phyloP scores from a whole-genome alignment of 2,888 invertebrate genomes.

The Spicauda simplicius region DNA sequence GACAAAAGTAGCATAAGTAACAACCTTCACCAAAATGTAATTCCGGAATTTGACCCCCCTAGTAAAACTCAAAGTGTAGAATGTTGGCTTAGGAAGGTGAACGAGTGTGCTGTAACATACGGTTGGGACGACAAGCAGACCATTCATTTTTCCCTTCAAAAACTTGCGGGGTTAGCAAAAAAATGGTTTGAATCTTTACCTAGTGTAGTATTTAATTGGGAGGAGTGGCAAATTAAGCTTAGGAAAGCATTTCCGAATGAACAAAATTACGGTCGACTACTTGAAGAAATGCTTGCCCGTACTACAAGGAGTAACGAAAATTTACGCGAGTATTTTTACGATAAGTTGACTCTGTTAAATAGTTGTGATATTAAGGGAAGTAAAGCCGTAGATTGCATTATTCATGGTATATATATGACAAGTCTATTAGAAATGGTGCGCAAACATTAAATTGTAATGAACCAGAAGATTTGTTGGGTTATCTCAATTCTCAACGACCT shows the following conservation, averaged over 20 bases:
- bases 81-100: constrained; percentile 43
- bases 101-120: constrained; percentile 40
- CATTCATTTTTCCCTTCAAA: too few species aligned
- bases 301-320: too few species aligned
- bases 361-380: constrained; percentile 41
- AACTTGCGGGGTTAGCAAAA: constrained; percentile 43
- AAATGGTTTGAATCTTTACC: constrained; percentile 45
- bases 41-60: constrained; percentile 43
- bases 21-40: constrained; percentile 20
- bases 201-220: constrained; percentile 43
- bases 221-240: constrained; percentile 43
- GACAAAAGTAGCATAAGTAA: too few species aligned
- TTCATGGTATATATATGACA: constrained; percentile 44
- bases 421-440: constrained; percentile 42
- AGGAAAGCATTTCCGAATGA: constrained; percentile 43
- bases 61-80: constrained; percentile 41
- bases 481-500: too few species aligned
- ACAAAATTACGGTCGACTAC: constrained; percentile 37
- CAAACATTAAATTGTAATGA: too few species aligned
- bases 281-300: constrained; percentile 29
- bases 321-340: constrained; percentile 28
- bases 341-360: constrained; percentile 43
- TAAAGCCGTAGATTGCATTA: constrained; percentile 42
- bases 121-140: constrained; percentile 42
- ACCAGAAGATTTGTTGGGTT: too few species aligned